Conservation (phyloP, 37 sponge, comb jelly and placozoan species). For the Haliclona indistincta region DNA sequence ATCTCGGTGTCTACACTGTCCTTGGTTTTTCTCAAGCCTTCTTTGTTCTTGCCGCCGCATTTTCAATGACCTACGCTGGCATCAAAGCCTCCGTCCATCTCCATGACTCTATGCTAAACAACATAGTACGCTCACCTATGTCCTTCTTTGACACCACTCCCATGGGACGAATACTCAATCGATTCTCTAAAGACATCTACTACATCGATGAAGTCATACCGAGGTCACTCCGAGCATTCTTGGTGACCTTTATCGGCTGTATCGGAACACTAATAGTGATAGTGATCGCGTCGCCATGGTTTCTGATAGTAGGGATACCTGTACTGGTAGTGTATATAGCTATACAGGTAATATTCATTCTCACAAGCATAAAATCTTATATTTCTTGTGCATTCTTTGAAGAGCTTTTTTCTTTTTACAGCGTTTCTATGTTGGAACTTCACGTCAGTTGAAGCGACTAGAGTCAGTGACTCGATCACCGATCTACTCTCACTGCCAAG, state of each 20-base stretch:
- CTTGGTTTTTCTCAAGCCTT: conserved; percentile 72
- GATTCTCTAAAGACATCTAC: conserved; percentile 96
- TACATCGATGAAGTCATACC: conserved; percentile 88
- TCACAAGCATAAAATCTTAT: background rate
- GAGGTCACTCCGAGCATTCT: conserved; percentile 57
- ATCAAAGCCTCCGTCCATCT: conserved; percentile 65
- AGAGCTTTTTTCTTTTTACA: conserved; percentile 16
- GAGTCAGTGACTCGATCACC: conserved; percentile 95
- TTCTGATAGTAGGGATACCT: conserved; percentile 80
- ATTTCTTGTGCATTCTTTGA: background rate
- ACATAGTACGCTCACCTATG: conserved; percentile 88
- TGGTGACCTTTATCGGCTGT: conserved; percentile 58
- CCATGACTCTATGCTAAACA: conserved; percentile 66
- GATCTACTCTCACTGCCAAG: conserved; percentile 98
- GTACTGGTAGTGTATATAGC: conserved; percentile 75
- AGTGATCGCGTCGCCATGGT: conserved; percentile 76
- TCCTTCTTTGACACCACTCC: conserved; percentile 98
- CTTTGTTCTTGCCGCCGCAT: conserved; percentile 42
- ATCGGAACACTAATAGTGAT: conserved; percentile 80
- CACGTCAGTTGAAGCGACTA: conserved; percentile 94
- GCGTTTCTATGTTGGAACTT: conserved; percentile 91
- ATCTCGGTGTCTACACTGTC: conserved; percentile 78
- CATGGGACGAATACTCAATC: conserved; percentile 87
- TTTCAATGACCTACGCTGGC: conserved; percentile 73
- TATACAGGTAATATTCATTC: conserved; percentile 60